Evolutionary conservation across 2,113 vertebrate genomes (phyloP), one percentile per base, ranked within the genome.

Genomic region (Passer montanus): DNA sequence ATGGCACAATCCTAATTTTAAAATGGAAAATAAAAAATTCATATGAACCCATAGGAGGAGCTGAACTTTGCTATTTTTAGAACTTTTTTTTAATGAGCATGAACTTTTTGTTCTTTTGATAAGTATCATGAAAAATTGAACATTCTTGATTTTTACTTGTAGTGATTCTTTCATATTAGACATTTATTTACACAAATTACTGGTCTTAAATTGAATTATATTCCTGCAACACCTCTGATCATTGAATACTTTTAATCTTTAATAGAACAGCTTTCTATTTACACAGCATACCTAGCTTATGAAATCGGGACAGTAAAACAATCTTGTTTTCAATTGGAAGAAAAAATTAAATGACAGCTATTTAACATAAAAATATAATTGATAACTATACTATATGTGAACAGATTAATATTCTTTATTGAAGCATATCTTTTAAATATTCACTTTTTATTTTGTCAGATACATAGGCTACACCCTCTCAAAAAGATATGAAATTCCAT

Each of bases 111-210:
- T 93, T 94, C 81, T 95, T 97, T 90, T 93, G 79, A 94, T 94
- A 96, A 76, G 17, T 74, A 70, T 94, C 11, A 97, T 97, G 83
- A 97, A 96, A 97, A 93, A 97, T 95, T 96, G 85, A 97, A 96
- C 78, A 89, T 74, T 93, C 60, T 17, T 95, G 92, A 97, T 96
- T 97, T 97, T 67, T 66, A 75, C 62, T 94, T 88, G 58, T 93
- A 74, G 68, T 91, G 90, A 87, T 95, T 92, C 89, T 95, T 90
- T 93, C 66, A 62, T 90, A 93, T 91, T 95, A 97, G 95, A 87
- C 81, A 96, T 96, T 92, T 97, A 96, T 97, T 97, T 97, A 96
- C 96, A 93, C 75, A 97, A 97, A 96, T 97, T 96, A 94, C 69
- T 46, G 86, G 28, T 77, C 63, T 86, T 95, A 97, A 97, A 97